A percentile compares a stretch with the other conserved stretches of the same genome.
Evolutionary conservation across 2,797 vertebrate genomes (phyloP).

Genomic region (Iguana delicatissima): DNA sequence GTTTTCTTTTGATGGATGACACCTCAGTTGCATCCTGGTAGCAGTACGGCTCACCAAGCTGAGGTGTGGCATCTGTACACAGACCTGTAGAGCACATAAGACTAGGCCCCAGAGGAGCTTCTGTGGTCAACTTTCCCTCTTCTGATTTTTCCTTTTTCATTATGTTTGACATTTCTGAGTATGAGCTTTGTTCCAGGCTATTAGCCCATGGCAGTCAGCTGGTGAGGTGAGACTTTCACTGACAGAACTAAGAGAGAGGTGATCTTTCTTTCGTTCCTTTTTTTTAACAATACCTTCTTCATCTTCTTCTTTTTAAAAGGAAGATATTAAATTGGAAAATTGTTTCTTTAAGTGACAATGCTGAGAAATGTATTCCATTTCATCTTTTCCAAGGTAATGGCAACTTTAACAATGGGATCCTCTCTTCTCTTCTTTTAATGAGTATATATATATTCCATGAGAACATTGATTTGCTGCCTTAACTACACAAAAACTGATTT

Average conservation of each 20-base stretch:
- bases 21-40: slow-evolving; percentile 43
- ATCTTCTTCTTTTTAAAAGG: slow-evolving; percentile 5
- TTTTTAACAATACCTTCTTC: too few relatives aligned
- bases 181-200: slow-evolving; percentile 40
- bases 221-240: slow-evolving; percentile 40
- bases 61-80: slow-evolving; percentile 16
- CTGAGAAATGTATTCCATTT: slow-evolving; percentile 28
- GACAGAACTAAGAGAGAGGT: slow-evolving; percentile 27
- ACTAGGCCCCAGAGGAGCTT: slow-evolving; percentile 6
- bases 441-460: slow-evolving; percentile 6
- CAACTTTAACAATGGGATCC: slow-evolving; percentile 19
- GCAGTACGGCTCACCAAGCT: background rate
- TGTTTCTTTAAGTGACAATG: slow-evolving; percentile 45
- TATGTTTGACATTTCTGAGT: slow-evolving; percentile 55
- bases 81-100: slow-evolving; percentile 31
- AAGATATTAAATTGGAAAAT: slow-evolving; percentile 36
- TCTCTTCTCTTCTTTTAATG: slow-evolving; percentile 44
- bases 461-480: slow-evolving; percentile 48
- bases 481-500: slow-evolving; percentile 22
- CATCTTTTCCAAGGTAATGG: background rate
- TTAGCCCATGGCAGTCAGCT: slow-evolving; percentile 44
- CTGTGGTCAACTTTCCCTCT: slow-evolving; percentile 35
- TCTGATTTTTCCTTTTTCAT: slow-evolving; percentile 43
- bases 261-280: slow-evolving; percentile 25
- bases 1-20: slow-evolving; percentile 51